Evolutionary conservation across 1,140 invertebrate species (phyloP).

Genomic region (Tribolium madens): DNA sequence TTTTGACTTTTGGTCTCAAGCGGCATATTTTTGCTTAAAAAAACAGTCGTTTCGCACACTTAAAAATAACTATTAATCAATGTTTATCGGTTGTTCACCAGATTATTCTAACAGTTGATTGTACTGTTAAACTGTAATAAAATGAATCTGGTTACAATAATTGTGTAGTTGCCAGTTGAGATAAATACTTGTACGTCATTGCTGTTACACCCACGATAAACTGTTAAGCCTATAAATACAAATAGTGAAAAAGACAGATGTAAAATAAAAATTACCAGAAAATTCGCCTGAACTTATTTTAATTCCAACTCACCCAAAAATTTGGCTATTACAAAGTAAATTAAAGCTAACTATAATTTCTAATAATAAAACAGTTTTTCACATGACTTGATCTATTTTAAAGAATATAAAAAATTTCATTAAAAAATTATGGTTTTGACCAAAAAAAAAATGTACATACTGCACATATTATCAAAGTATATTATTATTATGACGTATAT

Average conservation of each 20-base stretch:
- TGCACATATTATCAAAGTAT: background rate
- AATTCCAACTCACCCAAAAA: background rate
- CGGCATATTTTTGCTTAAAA: too few relatives aligned
- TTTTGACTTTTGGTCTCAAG: too few relatives aligned
- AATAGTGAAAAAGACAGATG: background rate
- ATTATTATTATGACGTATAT: slow-evolving; percentile 1
- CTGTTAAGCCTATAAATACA: background rate
- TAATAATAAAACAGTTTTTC: background rate
- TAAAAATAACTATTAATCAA: background rate
- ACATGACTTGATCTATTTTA: background rate
- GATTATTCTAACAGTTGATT: background rate
- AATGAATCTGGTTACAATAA: background rate
- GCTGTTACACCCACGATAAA: background rate
- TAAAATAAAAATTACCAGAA: background rate
- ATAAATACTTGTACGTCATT: background rate
- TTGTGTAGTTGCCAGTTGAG: background rate
- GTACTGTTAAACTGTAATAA: background rate
- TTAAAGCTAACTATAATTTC: background rate
- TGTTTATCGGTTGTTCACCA: background rate
- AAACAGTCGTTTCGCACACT: too few relatives aligned
- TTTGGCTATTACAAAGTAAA: background rate
- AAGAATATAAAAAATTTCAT: background rate
- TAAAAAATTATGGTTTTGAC: background rate
- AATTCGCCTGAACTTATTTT: background rate
- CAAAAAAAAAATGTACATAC: background rate